phyloP scores from a whole-genome alignment of 2,888 invertebrate species.

The Hylaea fasciaria region DNA sequence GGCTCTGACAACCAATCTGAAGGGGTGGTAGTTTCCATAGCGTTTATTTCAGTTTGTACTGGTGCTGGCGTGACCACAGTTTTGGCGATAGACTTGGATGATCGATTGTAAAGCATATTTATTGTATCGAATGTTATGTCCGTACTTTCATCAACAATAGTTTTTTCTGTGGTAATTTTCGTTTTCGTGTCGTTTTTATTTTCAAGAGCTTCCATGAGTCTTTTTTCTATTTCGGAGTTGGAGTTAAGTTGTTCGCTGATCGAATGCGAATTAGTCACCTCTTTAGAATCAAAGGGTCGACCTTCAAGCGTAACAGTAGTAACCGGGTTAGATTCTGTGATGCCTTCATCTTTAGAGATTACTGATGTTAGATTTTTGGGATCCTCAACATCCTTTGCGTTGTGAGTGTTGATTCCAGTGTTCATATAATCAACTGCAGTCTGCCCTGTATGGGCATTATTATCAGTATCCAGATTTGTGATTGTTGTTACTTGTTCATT shows the following conservation, averaged over 20 bases:
- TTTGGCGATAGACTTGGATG: constrained; percentile 68
- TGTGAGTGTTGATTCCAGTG: not conserved
- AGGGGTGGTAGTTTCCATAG: constrained; percentile 53
- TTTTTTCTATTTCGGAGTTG: constrained; percentile 50
- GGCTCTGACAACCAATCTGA: constrained; percentile 74
- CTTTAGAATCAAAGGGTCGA: constrained; percentile 41
- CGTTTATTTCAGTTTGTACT: constrained; percentile 45
- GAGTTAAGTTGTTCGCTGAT: constrained; percentile 48
- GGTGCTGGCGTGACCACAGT: constrained; percentile 34
- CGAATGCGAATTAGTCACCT: constrained; percentile 50
- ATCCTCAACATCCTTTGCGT: constrained; percentile 13
- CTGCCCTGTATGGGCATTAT: not conserved
- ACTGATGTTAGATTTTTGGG: constrained; percentile 8
- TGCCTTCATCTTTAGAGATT: constrained; percentile 2
- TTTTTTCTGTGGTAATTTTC: constrained; percentile 47
- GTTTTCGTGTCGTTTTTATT: constrained; percentile 44
- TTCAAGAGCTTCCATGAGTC: constrained; percentile 54
- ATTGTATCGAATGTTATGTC: constrained; percentile 73
- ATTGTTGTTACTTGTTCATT: constrained; percentile 7
- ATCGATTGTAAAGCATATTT: constrained; percentile 67
- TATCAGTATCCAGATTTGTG: not conserved
- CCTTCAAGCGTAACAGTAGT: constrained; percentile 33
- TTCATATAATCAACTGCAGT: constrained; percentile 14
- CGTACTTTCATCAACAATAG: constrained; percentile 50
- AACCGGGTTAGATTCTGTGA: not conserved